phyloP scores from a whole-genome alignment of 2,888 invertebrate genomes.

The Athrips mouffetella region DNA sequence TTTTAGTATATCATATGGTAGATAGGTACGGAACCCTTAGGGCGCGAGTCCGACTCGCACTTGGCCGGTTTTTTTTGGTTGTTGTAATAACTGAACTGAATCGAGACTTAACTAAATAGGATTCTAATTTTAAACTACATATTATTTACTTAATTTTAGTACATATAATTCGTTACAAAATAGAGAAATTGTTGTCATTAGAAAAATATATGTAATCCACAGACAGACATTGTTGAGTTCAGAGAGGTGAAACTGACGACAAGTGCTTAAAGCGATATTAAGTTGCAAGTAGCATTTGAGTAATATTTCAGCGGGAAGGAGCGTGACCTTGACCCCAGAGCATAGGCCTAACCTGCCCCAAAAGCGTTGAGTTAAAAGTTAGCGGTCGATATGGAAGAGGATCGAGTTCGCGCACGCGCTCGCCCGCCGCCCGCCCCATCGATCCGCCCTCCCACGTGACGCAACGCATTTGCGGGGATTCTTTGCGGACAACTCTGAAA shows the following conservation, averaged over 20 bases:
- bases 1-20: too few species aligned
- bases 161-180: too few species aligned
- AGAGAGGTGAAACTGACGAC: neutral
- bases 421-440: conserved; percentile 53
- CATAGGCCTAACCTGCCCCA: conserved; percentile 79
- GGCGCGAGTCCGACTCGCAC: too few species aligned
- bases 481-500: conserved; percentile 53
- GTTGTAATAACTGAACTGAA: too few species aligned
- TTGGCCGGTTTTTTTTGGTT: too few species aligned
- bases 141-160: too few species aligned
- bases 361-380: conserved; percentile 69
- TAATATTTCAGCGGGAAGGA: conserved; percentile 48
- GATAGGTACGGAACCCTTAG: too few species aligned
- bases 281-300: conserved; percentile 15
- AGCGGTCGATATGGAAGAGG: conserved; percentile 67
- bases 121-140: too few species aligned
- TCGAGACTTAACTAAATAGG: too few species aligned
- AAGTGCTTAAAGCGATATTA: conserved; percentile 18
- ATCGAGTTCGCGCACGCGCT: conserved; percentile 67
- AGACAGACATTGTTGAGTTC: neutral
- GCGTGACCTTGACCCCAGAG: conserved; percentile 76
- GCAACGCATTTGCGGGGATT: conserved; percentile 75
- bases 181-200: neutral
- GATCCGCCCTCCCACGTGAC: conserved; percentile 75
- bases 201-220: neutral